Evolutionary conservation across 2,888 invertebrate genomes (phyloP).

Genomic region (Chesias legatella): DNA sequence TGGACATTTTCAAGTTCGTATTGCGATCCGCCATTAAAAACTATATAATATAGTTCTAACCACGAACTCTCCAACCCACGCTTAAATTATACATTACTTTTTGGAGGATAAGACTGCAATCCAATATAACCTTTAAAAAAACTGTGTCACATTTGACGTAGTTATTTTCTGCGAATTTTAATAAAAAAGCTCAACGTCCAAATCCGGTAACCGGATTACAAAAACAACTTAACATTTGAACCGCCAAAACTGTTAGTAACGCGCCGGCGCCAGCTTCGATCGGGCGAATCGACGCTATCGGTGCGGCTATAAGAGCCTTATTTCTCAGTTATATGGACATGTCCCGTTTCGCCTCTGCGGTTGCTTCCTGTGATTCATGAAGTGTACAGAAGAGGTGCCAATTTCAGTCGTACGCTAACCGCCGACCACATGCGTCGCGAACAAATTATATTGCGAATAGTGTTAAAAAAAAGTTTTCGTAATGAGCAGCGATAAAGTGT

Average conservation of each 20-base stretch:
- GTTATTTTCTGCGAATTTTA: slow-evolving; percentile 14
- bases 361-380: slow-evolving; percentile 73
- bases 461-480: slow-evolving; percentile 33
- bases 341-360: slow-evolving; percentile 63
- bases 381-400: slow-evolving; percentile 35
- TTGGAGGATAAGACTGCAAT: too few relatives aligned
- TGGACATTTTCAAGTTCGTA: too few relatives aligned
- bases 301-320: slow-evolving; percentile 44
- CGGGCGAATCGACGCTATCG: slow-evolving; percentile 58
- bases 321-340: slow-evolving; percentile 58
- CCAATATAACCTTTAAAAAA: too few relatives aligned
- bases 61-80: too few relatives aligned
- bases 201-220: slow-evolving; percentile 6
- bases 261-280: slow-evolving; percentile 67
- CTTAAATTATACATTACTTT: too few relatives aligned
- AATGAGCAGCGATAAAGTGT: slow-evolving; percentile 18
- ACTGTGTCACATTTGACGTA: not conserved
- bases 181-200: slow-evolving; percentile 11
- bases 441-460: slow-evolving; percentile 29
- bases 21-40: too few relatives aligned
- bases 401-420: slow-evolving; percentile 57
- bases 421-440: slow-evolving; percentile 44
- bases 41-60: too few relatives aligned
- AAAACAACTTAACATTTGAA: slow-evolving; percentile 17
- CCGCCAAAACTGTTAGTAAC: slow-evolving; percentile 59